Conservation (phyloP, 2,888 invertebrate species). For the Meteorus colon region DNA sequence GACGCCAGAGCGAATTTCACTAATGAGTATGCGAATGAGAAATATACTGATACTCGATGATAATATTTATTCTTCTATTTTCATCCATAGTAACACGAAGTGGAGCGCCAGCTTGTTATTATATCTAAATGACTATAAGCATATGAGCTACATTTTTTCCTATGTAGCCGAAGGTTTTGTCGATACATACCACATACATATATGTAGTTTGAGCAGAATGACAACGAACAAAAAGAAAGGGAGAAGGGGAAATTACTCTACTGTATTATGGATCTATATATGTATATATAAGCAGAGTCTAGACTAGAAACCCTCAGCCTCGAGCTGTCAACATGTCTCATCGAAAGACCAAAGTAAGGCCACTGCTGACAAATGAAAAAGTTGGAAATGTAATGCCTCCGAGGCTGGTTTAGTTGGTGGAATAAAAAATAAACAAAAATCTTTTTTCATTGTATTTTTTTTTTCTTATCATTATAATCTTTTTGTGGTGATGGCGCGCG, state of each 20-base stretch:
- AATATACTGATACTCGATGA: neutral
- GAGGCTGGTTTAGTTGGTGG: conserved; percentile 29
- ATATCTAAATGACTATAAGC: neutral
- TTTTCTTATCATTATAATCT: conserved; percentile 7
- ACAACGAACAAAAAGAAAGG: neutral
- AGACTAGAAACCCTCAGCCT: conserved; percentile 13
- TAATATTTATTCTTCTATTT: no score
- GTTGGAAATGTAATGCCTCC: conserved; percentile 30
- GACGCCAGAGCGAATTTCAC: neutral
- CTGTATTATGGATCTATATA: neutral
- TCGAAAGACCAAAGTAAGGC: conserved; percentile 1
- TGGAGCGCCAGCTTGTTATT: neutral
- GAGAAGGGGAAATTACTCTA: neutral
- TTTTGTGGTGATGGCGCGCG: conserved; percentile 14
- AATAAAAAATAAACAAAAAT: neutral
- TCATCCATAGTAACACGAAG: no score
- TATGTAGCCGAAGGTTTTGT: no score
- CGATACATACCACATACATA: neutral
- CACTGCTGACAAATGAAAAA: conserved; percentile 16
- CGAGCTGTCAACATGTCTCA: conserved; percentile 25
- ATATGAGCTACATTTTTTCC: neutral
- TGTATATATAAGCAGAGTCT: neutral
- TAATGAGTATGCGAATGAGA: conserved; percentile 33
- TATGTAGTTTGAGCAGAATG: neutral
- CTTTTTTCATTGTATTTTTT: conserved; percentile 17